Evolutionary conservation across 2,888 invertebrate species (phyloP), one percentile per base, ranked within the genome.

Genomic region (Mesorhabditis spiculigera): DNA sequence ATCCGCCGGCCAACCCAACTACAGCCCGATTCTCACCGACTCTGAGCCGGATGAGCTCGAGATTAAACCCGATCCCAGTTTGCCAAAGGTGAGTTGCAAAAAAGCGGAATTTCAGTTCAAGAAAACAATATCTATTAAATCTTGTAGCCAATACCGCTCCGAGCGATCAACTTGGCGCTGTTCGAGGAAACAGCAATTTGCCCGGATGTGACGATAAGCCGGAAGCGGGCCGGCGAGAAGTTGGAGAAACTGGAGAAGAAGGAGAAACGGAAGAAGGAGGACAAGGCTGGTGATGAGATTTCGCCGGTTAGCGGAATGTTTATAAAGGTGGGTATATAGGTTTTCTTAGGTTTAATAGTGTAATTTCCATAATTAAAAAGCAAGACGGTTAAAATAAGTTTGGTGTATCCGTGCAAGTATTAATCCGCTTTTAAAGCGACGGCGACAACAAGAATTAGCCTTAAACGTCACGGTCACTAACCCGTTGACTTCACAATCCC

Each of bases 221-320:
- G 58, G 58, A 50, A 50, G n/a, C 10, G 43, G 44, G 41, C 5
- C 6, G 44, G 44, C 13, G 10, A 13, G 13, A 16, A 42, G 43
- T 13, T 10, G 66, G 66, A 43, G 68, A 61, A 45, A 45, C 41
- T 45, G 64, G 42, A 64, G 41, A 45, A 43, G 50, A 63, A 64
- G 68, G 42, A 62, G 43, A 63, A 16, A 45, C 4, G 65, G 13
- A 62, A 45, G 16, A 74, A 73, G 66, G 70, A 73, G 41, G 61
- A 71, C 4, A 74, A 75, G 61, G 41, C 68, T 42, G 73, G 70
- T 28, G 76, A 80, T 16, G 85, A 85, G 68, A 85, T 77, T 58
- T 82, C 82, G 50, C 85, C 85, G 62, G 85, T 86, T 42, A 83
- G 82, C 67, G 86, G 86, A 67, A 86, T 86, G 86, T 84, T 82